phyloP scores from a whole-genome alignment of 2,888 invertebrate species.

The Standfussiana lucernea region DNA sequence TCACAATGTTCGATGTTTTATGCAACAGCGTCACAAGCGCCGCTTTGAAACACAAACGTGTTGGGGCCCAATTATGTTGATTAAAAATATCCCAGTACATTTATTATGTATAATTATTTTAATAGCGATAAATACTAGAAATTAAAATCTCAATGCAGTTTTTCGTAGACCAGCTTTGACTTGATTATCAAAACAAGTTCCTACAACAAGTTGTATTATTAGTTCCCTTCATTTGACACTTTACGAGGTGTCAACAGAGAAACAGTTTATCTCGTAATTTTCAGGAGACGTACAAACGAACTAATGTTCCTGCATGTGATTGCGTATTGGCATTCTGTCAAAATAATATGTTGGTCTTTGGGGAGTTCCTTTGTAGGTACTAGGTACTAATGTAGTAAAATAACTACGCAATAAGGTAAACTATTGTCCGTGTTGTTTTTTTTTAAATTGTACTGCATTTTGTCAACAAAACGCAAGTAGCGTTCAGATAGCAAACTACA shows the following conservation, averaged over 20 bases:
- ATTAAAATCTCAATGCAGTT: background rate
- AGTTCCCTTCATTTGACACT: slow-evolving; percentile 9
- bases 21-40: slow-evolving; percentile 21
- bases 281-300: slow-evolving; percentile 12
- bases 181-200: background rate
- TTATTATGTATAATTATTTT: background rate
- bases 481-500: slow-evolving; percentile 7
- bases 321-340: slow-evolving; percentile 59
- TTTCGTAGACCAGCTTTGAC: too few species aligned
- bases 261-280: slow-evolving; percentile 11
- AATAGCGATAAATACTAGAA: background rate
- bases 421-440: slow-evolving; percentile 43
- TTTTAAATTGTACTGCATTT: slow-evolving; percentile 22
- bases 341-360: slow-evolving; percentile 40
- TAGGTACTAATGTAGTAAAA: background rate
- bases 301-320: slow-evolving; percentile 10
- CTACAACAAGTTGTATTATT: background rate
- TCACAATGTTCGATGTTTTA: background rate
- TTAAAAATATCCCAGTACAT: background rate
- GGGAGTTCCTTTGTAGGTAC: background rate
- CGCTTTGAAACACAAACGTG: background rate
- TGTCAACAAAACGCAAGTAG: slow-evolving; percentile 26
- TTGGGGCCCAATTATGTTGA: background rate
- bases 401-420: slow-evolving; percentile 19
- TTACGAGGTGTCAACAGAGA: slow-evolving; percentile 34